Percentiles rank a stretch among this genome's conserved stretches.
Conservation (phyloP, 2,888 invertebrate genomes). For the Lasioglossum malachurum region DNA sequence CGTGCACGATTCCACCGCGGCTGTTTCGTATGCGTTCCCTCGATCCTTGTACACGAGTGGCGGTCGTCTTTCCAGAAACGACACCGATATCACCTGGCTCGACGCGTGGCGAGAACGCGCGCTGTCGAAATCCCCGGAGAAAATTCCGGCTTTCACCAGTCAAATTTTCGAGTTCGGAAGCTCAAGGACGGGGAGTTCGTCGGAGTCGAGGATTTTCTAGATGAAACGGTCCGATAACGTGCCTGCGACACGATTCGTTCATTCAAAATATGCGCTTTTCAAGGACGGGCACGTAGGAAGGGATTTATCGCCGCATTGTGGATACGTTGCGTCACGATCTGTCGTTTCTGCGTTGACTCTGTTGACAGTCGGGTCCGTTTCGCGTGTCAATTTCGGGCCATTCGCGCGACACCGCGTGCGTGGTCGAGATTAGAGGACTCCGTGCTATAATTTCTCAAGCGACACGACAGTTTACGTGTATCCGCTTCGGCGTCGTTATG, state of each 20-base stretch:
- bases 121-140: not conserved
- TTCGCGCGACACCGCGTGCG: not conserved
- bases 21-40: constrained; percentile 59
- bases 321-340: not conserved
- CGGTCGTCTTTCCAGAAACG: constrained; percentile 55
- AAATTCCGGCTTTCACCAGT: not conserved
- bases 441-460: constrained; percentile 19
- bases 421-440: constrained; percentile 9
- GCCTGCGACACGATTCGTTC: not conserved
- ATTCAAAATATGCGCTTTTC: not conserved
- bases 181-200: not conserved
- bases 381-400: constrained; percentile 26
- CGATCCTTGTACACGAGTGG: constrained; percentile 51
- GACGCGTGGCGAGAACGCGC: constrained; percentile 39
- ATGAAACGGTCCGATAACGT: not conserved
- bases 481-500: constrained; percentile 13
- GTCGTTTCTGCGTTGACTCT: not conserved
- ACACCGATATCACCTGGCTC: constrained; percentile 36
- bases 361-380: constrained; percentile 1
- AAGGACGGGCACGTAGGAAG: not conserved
- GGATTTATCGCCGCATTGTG: constrained; percentile 14
- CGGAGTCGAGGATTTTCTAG: not conserved
- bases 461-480: constrained; percentile 27
- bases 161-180: not conserved
- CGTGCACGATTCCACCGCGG: constrained; percentile 50